Evolutionary conservation across 1,140 invertebrate genomes (phyloP).

Genomic region (Drosophila setifemur): DNA sequence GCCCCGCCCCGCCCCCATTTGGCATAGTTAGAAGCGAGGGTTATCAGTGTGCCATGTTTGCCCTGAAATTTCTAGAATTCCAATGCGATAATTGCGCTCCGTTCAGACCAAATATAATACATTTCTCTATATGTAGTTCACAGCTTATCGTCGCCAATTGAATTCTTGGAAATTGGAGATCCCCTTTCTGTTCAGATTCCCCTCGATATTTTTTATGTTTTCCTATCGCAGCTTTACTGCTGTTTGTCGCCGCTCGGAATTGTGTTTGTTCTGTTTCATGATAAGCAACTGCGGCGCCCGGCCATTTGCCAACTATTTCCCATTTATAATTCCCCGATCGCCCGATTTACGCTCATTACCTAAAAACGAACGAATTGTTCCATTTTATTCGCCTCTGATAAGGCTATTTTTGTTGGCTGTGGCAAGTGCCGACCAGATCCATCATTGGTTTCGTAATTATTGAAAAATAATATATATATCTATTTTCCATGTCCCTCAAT

Average conservation of each 20-base stretch:
- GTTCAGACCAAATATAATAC: too few species aligned
- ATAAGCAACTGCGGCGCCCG: constrained; percentile 20
- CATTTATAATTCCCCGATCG: constrained; percentile 1
- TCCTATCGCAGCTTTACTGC: constrained; percentile 33
- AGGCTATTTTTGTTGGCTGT: constrained; percentile 47
- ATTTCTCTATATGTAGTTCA: too few species aligned
- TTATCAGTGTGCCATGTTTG: constrained; percentile 43
- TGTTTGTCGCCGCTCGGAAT: constrained; percentile 59
- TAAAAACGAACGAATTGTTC: constrained; percentile 22
- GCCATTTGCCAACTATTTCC: constrained; percentile 25
- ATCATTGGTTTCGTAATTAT: constrained; percentile 30
- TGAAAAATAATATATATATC: background rate
- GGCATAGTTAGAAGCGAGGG: constrained; percentile 10
- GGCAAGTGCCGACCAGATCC: constrained; percentile 45
- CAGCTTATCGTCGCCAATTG: constrained; percentile 35
- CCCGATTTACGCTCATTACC: constrained; percentile 18
- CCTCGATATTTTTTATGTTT: constrained; percentile 14
- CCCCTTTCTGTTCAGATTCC: constrained; percentile 9
- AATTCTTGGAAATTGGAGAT: constrained; percentile 44
- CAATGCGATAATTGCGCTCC: background rate
- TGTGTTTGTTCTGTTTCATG: constrained; percentile 48
- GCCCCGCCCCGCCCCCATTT: constrained; percentile 18
- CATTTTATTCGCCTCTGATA: constrained; percentile 21
- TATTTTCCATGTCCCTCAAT: too few species aligned
- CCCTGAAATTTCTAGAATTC: constrained; percentile 55